Conservation (phyloP, 2,797 vertebrate species). For the Monodelphis domestica region DNA sequence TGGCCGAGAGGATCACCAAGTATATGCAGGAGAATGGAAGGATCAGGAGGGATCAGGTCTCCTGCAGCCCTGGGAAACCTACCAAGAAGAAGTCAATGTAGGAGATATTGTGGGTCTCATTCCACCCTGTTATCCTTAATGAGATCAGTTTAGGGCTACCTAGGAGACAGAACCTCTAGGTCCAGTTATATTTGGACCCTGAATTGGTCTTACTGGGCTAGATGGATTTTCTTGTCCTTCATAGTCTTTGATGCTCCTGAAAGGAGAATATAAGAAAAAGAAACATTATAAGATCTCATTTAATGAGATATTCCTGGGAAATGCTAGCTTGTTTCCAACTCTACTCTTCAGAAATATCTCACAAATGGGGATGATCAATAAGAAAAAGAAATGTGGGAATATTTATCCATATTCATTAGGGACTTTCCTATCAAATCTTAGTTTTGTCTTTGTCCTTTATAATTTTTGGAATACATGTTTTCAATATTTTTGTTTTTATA, state of each 20-base stretch:
- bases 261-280: slow-evolving; percentile 20
- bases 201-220: slow-evolving; percentile 8
- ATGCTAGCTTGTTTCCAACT: not conserved
- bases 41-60: slow-evolving; percentile 21
- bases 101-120: slow-evolving; percentile 43
- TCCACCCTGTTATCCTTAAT: slow-evolving; percentile 38
- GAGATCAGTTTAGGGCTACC: not conserved
- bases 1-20: slow-evolving; percentile 54
- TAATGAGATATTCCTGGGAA: not conserved
- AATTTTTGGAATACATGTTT: not conserved
- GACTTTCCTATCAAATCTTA: not conserved
- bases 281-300: not conserved
- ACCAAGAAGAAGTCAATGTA: slow-evolving; percentile 74
- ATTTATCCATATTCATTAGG: not conserved
- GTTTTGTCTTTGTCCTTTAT: not conserved
- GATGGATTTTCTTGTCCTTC: not conserved
- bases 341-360: not conserved
- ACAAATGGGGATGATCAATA: not conserved
- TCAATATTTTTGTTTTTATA: not conserved
- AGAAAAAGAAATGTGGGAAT: not conserved
- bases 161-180: not conserved
- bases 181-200: not conserved
- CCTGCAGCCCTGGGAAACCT: slow-evolving; percentile 72
- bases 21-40: slow-evolving; percentile 74
- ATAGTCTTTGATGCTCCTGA: not conserved